phyloP scores from a whole-genome alignment of 2,888 invertebrate genomes.

The Drosophila nr. fundita region DNA sequence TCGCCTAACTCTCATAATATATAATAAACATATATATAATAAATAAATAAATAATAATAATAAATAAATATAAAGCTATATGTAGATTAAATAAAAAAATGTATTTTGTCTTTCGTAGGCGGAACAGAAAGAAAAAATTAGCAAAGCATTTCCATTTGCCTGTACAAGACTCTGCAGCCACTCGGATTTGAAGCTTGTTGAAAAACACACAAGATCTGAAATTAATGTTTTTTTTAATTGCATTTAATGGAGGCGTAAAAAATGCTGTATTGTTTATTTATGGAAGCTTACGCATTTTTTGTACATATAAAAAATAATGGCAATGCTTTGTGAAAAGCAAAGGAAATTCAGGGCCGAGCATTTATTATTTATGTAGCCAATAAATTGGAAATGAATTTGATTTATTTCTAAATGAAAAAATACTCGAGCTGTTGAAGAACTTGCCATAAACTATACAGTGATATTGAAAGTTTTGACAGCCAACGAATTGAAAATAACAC shows the following conservation, averaged over 20 bases:
- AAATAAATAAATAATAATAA: too few relatives aligned
- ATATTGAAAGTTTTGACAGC: slow-evolving; percentile 54
- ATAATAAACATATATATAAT: too few relatives aligned
- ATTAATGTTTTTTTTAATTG: slow-evolving; percentile 46
- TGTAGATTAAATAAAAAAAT: neutral
- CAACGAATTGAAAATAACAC: slow-evolving; percentile 48
- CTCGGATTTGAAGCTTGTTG: slow-evolving; percentile 24
- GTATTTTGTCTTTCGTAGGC: neutral
- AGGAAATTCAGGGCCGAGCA: neutral
- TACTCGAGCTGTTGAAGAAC: slow-evolving; percentile 25
- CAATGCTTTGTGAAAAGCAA: neutral
- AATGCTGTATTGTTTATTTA: slow-evolving; percentile 26
- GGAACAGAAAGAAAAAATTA: neutral
- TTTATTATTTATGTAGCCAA: slow-evolving; percentile 44
- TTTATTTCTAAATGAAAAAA: slow-evolving; percentile 33
- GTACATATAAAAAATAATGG: slow-evolving; percentile 27
- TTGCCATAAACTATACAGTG: slow-evolving; percentile 45
- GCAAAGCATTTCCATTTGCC: neutral
- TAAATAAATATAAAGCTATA: neutral
- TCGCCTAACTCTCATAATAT: neutral
- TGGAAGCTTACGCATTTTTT: slow-evolving; percentile 6
- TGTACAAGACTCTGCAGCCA: slow-evolving; percentile 12
- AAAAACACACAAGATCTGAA: slow-evolving; percentile 16
- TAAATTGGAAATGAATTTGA: slow-evolving; percentile 57
- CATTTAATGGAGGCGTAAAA: slow-evolving; percentile 38